phyloP scores from a whole-genome alignment of 2,888 invertebrate genomes.

The Carpatolechia fugitivella region DNA sequence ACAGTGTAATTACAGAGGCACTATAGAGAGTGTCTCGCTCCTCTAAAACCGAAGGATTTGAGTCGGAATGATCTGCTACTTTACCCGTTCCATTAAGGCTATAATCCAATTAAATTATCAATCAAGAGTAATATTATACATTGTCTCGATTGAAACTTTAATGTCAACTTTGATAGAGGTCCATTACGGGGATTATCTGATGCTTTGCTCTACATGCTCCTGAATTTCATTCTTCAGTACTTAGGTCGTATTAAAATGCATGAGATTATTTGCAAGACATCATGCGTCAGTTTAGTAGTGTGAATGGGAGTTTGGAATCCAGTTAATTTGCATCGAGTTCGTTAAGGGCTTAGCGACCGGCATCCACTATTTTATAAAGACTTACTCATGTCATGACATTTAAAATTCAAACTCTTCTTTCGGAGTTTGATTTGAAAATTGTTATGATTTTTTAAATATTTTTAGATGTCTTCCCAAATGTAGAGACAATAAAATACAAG shows the following conservation, averaged over 20 bases:
- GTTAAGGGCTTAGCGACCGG: slow-evolving; percentile 2
- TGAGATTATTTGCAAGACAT: background rate
- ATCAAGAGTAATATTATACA: slow-evolving; percentile 46
- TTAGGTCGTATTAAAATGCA: background rate
- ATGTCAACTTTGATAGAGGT: slow-evolving; percentile 35
- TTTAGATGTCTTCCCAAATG: too few species aligned
- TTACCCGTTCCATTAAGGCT: slow-evolving; percentile 53
- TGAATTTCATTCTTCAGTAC: background rate
- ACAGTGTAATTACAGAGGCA: slow-evolving; percentile 58
- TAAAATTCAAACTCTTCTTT: too few species aligned
- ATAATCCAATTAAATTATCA: slow-evolving; percentile 59
- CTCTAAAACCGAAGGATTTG: slow-evolving; percentile 41
- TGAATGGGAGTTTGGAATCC: background rate
- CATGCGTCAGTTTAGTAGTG: background rate
- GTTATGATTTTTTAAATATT: too few species aligned
- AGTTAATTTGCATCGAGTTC: background rate
- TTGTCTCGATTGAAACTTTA: slow-evolving; percentile 47
- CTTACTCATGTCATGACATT: too few species aligned
- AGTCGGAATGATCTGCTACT: slow-evolving; percentile 34
- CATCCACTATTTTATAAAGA: background rate
- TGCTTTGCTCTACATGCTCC: background rate
- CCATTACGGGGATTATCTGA: slow-evolving; percentile 8
- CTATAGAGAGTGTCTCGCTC: slow-evolving; percentile 44
- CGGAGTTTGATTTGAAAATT: too few species aligned
- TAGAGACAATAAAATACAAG: too few species aligned